Conservation (phyloP, 1,140 invertebrate genomes). For the Telenomus remus region DNA sequence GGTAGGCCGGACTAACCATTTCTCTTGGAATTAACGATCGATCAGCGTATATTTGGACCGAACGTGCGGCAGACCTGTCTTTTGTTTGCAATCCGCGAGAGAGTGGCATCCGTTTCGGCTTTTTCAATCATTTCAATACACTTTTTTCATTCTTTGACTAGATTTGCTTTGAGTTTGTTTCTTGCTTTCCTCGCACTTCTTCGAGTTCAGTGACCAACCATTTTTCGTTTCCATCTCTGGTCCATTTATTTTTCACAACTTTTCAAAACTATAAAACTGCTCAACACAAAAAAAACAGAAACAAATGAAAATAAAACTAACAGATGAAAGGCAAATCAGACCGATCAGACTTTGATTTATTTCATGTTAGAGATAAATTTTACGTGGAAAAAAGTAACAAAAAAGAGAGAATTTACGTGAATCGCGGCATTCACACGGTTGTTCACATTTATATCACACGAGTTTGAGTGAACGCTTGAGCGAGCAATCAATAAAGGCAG, state of each 20-base stretch:
- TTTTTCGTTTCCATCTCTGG: not conserved
- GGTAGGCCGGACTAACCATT: constrained; percentile 72
- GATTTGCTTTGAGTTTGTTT: constrained; percentile 57
- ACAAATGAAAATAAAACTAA: no score
- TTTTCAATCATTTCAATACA: constrained; percentile 15
- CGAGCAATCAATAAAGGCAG: constrained; percentile 41
- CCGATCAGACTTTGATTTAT: no score
- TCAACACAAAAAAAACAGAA: no score
- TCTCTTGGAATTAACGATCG: constrained; percentile 56
- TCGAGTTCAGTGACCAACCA: constrained; percentile 39
- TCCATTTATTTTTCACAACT: not conserved
- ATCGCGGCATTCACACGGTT: constrained; percentile 13
- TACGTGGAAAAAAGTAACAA: constrained; percentile 17
- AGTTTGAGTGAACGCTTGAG: constrained; percentile 23
- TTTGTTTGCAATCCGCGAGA: constrained; percentile 27
- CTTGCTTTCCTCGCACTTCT: constrained; percentile 27
- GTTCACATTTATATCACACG: constrained; percentile 28
- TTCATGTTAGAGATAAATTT: not conserved
- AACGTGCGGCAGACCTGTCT: constrained; percentile 27
- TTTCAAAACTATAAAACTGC: not conserved
- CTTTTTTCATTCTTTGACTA: constrained; percentile 56
- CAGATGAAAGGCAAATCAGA: no score
- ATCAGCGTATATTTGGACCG: constrained; percentile 52
- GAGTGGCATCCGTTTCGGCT: constrained; percentile 18
- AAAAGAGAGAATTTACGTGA: constrained; percentile 24